These are phyloP conservation scores for Ranitomeya imitator DNA, from an alignment of 2,113 vertebrate species.

Conservation along the genomic window DNA sequence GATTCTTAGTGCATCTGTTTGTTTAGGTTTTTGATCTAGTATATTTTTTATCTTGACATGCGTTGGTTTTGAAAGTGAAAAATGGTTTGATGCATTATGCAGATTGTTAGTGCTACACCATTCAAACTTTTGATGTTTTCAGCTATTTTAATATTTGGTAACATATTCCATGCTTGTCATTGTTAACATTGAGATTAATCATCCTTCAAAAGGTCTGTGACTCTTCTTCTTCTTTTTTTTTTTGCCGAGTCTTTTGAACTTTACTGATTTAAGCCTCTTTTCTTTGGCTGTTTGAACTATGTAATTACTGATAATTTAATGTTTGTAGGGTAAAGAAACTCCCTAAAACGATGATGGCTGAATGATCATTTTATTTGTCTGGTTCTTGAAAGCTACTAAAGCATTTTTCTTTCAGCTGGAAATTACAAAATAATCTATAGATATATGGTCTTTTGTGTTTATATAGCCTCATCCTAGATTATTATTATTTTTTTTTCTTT, in stretches of 20 bases:
- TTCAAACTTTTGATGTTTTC: slow-evolving; percentile 2
- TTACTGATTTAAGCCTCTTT: neutral
- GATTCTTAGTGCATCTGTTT: neutral
- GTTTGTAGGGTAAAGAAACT: neutral
- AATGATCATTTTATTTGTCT: neutral
- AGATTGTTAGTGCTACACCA: neutral
- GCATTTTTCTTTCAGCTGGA: neutral
- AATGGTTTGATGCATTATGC: neutral
- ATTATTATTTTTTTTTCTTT: too few relatives aligned
- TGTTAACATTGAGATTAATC: neutral
- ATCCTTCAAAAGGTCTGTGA: neutral
- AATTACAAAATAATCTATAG: neutral
- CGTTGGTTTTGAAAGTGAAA: neutral
- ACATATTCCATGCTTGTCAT: slow-evolving; percentile 1
- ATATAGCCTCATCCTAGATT: too few relatives aligned
- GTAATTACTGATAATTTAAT: neutral
- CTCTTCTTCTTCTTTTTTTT: neutral
- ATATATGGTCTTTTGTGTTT: neutral
- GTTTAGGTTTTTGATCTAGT: neutral
- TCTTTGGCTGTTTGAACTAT: neutral
- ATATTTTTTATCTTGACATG: neutral
- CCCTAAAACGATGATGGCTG: neutral
- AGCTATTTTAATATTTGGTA: neutral
- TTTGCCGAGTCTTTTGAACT: neutral
- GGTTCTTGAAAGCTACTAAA: neutral